These are phyloP conservation scores for Eudiplozoon nipponicum DNA, from an alignment of 2,888 invertebrate species.

Conservation along the genomic window DNA sequence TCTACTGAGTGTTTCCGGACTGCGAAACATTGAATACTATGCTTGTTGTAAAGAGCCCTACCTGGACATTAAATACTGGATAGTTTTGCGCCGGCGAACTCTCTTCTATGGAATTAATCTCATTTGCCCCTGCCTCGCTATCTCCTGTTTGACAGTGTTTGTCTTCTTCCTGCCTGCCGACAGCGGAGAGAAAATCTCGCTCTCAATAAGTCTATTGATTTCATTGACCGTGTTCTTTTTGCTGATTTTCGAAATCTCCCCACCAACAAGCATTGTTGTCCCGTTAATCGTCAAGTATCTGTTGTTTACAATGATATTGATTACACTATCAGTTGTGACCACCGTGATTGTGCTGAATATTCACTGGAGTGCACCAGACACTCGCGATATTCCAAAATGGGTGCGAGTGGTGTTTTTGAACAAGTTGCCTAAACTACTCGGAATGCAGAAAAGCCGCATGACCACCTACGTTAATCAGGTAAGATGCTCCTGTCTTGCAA, in stretches of 20 bases:
- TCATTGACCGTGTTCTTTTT: conserved; percentile 84
- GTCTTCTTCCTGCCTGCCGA: conserved; percentile 82
- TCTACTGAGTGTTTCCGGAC: conserved; percentile 29
- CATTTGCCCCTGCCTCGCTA: conserved; percentile 39
- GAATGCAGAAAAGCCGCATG: conserved; percentile 39
- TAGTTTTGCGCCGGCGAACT: conserved; percentile 60
- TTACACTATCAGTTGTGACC: conserved; percentile 62
- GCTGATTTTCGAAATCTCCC: conserved; percentile 60
- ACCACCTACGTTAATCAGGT: no score
- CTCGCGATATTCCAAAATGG: conserved; percentile 81
- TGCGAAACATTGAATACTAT: conserved; percentile 16
- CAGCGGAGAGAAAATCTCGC: conserved; percentile 77
- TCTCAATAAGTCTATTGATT: conserved; percentile 74
- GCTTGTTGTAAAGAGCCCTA: conserved; percentile 20
- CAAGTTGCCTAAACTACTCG: conserved; percentile 52
- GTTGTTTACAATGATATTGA: conserved; percentile 82
- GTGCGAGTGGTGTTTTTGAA: conserved; percentile 66
- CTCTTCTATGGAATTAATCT: conserved; percentile 46
- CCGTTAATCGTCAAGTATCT: conserved; percentile 38
- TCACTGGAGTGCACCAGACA: conserved; percentile 77
- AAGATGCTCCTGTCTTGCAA: no score
- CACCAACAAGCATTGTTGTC: conserved; percentile 54
- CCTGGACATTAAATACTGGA: conserved; percentile 18
- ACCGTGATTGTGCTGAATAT: conserved; percentile 76
- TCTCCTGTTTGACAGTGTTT: conserved; percentile 62